Percentiles rank a stretch among this genome's conserved stretches.
Evolutionary conservation across 2,113 vertebrate species (phyloP).

Genomic region (Catharus bicknelli): DNA sequence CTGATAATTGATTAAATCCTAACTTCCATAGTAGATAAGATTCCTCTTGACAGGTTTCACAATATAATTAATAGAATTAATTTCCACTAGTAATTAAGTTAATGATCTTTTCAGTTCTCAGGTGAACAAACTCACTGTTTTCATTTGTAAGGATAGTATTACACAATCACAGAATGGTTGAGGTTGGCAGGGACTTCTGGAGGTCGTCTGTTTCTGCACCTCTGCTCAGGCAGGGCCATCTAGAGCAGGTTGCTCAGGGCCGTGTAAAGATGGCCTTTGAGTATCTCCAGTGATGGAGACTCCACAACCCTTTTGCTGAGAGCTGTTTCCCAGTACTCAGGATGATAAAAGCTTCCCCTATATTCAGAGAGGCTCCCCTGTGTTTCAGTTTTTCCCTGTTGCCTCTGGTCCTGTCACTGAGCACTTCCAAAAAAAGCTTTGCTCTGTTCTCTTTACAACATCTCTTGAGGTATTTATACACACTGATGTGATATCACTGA

Average conservation of each 20-base stretch:
- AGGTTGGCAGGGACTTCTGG: not conserved
- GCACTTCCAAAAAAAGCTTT: not conserved
- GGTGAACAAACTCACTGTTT: not conserved
- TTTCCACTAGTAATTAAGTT: not conserved
- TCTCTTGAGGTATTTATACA: not conserved
- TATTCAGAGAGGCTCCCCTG: not conserved
- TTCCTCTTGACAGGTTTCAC: not conserved
- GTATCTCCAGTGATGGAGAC: not conserved
- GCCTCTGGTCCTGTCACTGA: not conserved
- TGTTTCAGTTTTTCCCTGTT: not conserved
- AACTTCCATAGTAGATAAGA: not conserved
- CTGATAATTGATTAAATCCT: not conserved
- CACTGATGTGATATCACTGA: not conserved
- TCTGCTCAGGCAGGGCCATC: not conserved
- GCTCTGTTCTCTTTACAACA: fast-evolving
- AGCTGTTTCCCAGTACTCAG: not conserved
- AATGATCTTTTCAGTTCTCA: not conserved
- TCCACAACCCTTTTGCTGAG: not conserved
- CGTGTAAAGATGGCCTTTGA: not conserved
- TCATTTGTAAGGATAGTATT: not conserved
- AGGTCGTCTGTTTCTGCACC: fast-evolving
- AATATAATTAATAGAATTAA: not conserved
- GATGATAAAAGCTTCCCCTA: not conserved
- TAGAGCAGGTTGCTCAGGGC: not conserved
- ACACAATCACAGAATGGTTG: not conserved